Evolutionary conservation across 2,888 invertebrate genomes (phyloP).

Genomic region (Psylliodes chrysocephalus): DNA sequence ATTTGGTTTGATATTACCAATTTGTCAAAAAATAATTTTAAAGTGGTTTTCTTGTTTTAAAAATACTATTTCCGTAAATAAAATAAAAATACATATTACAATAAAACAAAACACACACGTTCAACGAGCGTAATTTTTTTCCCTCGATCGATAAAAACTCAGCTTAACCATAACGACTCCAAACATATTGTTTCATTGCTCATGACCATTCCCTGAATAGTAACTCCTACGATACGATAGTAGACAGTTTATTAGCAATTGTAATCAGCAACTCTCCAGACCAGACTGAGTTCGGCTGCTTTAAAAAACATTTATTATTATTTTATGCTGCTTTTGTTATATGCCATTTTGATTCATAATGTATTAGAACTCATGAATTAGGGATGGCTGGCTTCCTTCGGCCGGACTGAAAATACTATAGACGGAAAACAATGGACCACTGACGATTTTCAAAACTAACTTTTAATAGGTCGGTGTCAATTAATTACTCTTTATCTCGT

Average conservation of each 20-base stretch:
- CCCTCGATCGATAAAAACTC: neutral
- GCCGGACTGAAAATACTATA: conserved; percentile 23
- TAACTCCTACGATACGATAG: conserved; percentile 49
- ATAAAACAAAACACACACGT: neutral
- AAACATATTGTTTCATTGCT: conserved; percentile 20
- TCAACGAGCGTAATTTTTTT: neutral
- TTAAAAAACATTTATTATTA: conserved; percentile 59
- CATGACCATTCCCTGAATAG: conserved; percentile 49
- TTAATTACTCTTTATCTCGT: conserved; percentile 15
- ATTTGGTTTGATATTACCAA: no score
- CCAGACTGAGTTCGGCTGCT: conserved; percentile 48
- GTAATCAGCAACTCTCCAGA: conserved; percentile 56
- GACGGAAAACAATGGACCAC: conserved; percentile 28
- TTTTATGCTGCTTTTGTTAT: conserved; percentile 56
- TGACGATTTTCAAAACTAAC: conserved; percentile 17
- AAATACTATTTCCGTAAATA: no score
- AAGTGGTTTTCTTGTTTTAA: no score
- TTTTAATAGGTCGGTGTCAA: conserved; percentile 14
- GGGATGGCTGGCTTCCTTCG: conserved; percentile 35
- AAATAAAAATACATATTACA: no score
- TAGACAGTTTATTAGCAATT: conserved; percentile 58
- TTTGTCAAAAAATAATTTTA: no score
- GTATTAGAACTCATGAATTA: conserved; percentile 46
- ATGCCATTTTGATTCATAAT: conserved; percentile 52
- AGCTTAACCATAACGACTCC: conserved; percentile 5